Percentiles rank a stretch among this genome's conserved stretches.
Evolutionary conservation across 2,113 vertebrate species (phyloP).

Genomic region (Microcebus lehilahytsara): DNA sequence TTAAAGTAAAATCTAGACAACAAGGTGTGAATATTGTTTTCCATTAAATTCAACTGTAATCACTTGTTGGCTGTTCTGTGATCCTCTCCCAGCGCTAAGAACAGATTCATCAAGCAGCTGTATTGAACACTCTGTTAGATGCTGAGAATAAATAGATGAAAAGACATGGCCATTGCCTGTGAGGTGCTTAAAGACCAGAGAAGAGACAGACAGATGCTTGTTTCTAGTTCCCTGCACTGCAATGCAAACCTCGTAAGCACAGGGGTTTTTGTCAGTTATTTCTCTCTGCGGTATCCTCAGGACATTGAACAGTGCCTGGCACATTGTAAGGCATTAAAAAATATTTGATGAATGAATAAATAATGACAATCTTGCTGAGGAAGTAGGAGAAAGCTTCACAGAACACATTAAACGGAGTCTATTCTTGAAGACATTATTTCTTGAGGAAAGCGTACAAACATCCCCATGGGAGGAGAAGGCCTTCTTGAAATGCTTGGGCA

Average conservation of each 20-base stretch:
- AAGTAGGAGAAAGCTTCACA: background rate
- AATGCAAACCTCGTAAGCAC: background rate
- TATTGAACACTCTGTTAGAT: background rate
- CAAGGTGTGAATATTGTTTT: background rate
- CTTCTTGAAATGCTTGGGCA: background rate
- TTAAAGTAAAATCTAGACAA: background rate
- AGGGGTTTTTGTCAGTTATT: background rate
- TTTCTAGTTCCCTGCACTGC: background rate
- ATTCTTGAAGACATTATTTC: background rate
- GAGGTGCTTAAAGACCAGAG: background rate
- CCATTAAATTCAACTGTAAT: background rate
- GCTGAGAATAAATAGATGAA: background rate
- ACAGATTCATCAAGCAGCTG: background rate
- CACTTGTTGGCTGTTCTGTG: background rate
- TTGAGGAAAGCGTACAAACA: background rate
- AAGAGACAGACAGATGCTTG: background rate
- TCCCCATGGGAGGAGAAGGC: background rate
- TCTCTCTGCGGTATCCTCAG: background rate
- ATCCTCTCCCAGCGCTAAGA: background rate
- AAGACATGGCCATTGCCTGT: background rate
- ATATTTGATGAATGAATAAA: constrained; percentile 11
- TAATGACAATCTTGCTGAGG: background rate
- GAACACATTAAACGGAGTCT: background rate
- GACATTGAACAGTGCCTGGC: background rate
- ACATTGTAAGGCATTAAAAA: background rate